Evolutionary conservation across 2,113 vertebrate species (phyloP), one percentile per base, ranked within the genome.

Genomic region (Gulo gulo): DNA sequence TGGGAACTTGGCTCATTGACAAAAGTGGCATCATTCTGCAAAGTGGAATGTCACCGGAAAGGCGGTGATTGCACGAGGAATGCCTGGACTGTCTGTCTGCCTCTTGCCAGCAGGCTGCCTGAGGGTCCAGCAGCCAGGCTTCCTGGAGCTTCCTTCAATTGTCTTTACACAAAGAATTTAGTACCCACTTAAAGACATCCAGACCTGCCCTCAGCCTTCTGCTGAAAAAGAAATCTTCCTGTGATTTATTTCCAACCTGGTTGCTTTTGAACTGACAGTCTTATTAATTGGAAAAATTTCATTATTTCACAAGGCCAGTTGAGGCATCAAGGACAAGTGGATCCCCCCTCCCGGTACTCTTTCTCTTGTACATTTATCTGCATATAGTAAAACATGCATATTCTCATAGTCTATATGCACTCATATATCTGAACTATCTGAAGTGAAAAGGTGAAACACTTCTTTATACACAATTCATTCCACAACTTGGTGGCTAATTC

Each of bases 141-240:
- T 98, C 98, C 98, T 93, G 94, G 93, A 91, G 94, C 97, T 99
- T 99, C 99, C 99, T 99, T 97, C 98, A 98, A 99, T 99, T 99
- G 99, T 99, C 96, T 96, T 92, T 92, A 26, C 71, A 96, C 63
- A 71, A 20, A 61, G 45, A 76, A 8, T 83, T 90, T 24, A n/a
- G 0, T 26, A 85, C 23, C 88, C 89, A 93, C 74, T 91, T 94
- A 74, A 61, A 92, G 39, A 93, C 76, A n/a, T 4, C 1, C n/a
- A 94, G 80, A 83, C 47, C 39, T 96, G 67, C 7, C 76, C 83
- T 97, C 63, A 74, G 11, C 6, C 8, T 36, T 90, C 95, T 96
- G 85, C 34, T 93, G 59, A 97, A 97, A 98, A 95, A 29, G 91
- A 94, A 80, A 92, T 65, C 21, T 83, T 69, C 14, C 29, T 95